These are phyloP conservation scores for Megaptera novaeangliae DNA, from an alignment of 2,113 vertebrate genomes.

Conservation along the genomic window DNA sequence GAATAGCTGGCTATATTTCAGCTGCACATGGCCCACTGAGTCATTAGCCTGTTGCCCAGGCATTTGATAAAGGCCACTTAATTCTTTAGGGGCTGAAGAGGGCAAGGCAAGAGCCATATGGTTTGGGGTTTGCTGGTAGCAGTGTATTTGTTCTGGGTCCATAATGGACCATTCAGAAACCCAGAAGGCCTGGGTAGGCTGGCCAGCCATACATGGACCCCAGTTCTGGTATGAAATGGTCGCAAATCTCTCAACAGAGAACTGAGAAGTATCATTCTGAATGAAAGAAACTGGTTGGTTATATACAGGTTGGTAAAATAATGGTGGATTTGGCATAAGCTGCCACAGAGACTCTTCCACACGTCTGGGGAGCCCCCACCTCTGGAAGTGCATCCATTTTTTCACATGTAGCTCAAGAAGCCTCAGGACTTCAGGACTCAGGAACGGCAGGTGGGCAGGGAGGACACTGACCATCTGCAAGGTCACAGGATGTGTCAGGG, in stretches of 20 bases:
- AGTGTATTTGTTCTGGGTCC: not conserved
- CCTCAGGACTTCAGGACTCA: not conserved
- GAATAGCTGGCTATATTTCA: not conserved
- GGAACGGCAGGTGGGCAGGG: not conserved
- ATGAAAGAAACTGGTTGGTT: not conserved
- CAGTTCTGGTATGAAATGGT: not conserved
- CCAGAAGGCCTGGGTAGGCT: not conserved
- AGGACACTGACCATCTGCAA: not conserved
- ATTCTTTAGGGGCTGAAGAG: not conserved
- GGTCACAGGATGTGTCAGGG: not conserved
- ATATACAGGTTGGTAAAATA: not conserved
- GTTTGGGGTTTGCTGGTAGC: not conserved
- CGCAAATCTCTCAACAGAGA: not conserved
- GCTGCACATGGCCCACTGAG: not conserved
- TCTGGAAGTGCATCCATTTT: not conserved
- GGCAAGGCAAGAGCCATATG: not conserved
- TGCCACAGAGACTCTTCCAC: not conserved
- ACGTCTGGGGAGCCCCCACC: not conserved
- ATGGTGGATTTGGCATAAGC: not conserved
- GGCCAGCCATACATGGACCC: not conserved
- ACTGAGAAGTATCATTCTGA: not conserved
- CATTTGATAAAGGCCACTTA: not conserved
- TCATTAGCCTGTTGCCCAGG: not conserved
- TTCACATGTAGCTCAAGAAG: not conserved
- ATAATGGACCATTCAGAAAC: not conserved